phyloP scores from a whole-genome alignment of 2,113 vertebrate genomes.

The Psephotus haematonotus region DNA sequence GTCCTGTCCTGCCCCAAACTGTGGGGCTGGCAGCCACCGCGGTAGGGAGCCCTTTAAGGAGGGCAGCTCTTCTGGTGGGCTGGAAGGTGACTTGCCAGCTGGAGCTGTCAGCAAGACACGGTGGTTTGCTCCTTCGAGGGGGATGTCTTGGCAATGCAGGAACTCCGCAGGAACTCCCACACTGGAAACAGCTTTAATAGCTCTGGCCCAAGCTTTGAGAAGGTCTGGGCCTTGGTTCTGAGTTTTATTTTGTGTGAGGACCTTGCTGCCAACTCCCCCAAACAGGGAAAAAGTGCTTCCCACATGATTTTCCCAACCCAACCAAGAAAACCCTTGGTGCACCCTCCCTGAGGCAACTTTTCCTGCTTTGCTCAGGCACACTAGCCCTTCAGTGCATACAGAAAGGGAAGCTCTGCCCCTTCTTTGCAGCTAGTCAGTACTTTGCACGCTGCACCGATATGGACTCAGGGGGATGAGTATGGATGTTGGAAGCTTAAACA shows the following conservation, averaged over 20 bases:
- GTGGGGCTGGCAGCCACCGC: background rate
- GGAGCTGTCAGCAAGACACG: background rate
- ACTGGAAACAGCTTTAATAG: conserved; percentile 18
- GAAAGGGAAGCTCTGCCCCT: background rate
- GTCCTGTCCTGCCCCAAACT: background rate
- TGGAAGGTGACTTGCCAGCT: background rate
- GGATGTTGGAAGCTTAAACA: background rate
- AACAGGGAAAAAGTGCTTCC: background rate
- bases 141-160: conserved; percentile 4
- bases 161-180: conserved; percentile 50
- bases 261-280: background rate
- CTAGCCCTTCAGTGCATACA: background rate
- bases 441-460: fast-evolving
- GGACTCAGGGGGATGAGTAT: background rate
- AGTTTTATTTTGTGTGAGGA: background rate
- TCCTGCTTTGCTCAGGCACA: background rate
- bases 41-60: background rate
- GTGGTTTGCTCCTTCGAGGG: background rate
- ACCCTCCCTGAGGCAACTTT: background rate
- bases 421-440: background rate
- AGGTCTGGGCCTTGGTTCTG: background rate
- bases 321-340: background rate
- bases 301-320: background rate
- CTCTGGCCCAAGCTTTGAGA: conserved; percentile 9
- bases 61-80: background rate